Evolutionary conservation across 2,797 vertebrate genomes (phyloP).

Genomic region (Neosalanx taihuensis): DNA sequence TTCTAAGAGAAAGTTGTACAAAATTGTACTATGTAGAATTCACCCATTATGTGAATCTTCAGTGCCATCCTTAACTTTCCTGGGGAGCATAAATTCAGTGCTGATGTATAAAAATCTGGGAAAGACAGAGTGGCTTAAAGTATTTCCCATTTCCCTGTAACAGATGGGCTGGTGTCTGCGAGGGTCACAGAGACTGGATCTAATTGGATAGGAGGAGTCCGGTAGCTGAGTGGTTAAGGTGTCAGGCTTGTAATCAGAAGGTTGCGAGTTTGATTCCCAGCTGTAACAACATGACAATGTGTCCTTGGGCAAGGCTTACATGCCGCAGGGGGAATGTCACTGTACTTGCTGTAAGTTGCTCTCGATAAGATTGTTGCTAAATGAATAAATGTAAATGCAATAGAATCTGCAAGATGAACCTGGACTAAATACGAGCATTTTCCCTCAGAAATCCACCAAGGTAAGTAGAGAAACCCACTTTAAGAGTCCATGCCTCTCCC

Average conservation of each 20-base stretch:
- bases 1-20: too few relatives aligned
- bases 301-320: too few relatives aligned
- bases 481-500: slow-evolving; percentile 37
- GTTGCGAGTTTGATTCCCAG: too few relatives aligned
- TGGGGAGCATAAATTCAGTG: slow-evolving; percentile 37
- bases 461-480: slow-evolving; percentile 20
- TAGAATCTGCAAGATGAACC: background rate
- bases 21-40: too few relatives aligned
- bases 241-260: too few relatives aligned
- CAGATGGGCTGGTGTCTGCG: background rate
- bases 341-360: too few relatives aligned
- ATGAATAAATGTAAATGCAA: background rate
- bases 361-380: too few relatives aligned
- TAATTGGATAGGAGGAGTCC: too few relatives aligned
- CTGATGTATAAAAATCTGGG: background rate
- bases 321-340: too few relatives aligned
- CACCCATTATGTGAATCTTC: slow-evolving; percentile 11
- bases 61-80: slow-evolving; percentile 33
- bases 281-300: too few relatives aligned
- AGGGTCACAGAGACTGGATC: background rate
- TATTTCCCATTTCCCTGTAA: background rate
- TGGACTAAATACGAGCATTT: slow-evolving; percentile 32
- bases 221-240: too few relatives aligned
- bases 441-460: slow-evolving; percentile 23
- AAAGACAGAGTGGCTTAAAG: background rate